phyloP scores from a whole-genome alignment of 2,797 vertebrate species.

The Alosa sapidissima region DNA sequence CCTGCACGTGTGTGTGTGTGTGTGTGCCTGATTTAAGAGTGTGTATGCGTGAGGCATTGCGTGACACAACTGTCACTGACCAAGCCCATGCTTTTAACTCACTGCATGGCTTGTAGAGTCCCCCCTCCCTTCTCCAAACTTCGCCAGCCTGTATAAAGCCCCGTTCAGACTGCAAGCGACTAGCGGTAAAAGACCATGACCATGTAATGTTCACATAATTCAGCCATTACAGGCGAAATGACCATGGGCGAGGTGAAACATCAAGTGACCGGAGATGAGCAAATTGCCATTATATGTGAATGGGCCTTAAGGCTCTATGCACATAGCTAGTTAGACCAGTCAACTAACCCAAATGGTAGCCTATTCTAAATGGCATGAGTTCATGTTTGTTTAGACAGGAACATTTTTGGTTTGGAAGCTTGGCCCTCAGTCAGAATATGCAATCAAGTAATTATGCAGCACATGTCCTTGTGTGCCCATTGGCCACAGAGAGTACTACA shows the following conservation, averaged over 20 bases:
- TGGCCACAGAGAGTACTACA: neutral
- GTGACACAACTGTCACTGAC: neutral
- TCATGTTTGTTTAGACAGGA: neutral
- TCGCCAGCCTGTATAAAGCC: no score
- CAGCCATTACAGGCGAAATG: no score
- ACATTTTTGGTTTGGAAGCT: neutral
- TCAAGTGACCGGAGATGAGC: no score
- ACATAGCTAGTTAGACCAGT: neutral
- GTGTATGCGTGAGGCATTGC: neutral
- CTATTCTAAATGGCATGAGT: conserved; percentile 19
- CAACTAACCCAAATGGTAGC: neutral
- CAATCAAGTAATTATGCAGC: neutral
- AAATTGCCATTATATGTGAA: no score
- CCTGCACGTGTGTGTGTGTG: conserved; percentile 27
- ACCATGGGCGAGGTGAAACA: no score
- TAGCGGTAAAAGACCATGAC: no score
- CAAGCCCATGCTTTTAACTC: neutral
- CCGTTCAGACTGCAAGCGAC: no score
- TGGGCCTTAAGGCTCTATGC: neutral
- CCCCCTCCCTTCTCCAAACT: neutral
- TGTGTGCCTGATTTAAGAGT: neutral
- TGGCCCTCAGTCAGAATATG: neutral
- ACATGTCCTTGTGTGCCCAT: neutral
- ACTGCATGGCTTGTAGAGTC: neutral
- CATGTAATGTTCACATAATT: no score